Conservation (phyloP, 1,140 invertebrate genomes). For the Sarcophaga bullata region DNA sequence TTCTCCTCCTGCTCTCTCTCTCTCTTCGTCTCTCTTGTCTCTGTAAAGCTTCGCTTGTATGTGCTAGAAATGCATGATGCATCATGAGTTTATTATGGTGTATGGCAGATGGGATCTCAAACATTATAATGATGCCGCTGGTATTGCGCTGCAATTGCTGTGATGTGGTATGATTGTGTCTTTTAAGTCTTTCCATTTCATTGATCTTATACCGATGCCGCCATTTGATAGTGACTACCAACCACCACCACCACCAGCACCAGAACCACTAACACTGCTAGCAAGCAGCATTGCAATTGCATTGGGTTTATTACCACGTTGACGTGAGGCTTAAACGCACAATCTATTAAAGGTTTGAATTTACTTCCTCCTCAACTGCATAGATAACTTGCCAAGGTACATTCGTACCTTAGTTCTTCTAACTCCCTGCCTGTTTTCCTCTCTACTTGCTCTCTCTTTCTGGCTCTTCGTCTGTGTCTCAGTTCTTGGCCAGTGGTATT, state of each 20-base stretch:
- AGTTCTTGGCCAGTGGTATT: not conserved
- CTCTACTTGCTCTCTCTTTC: not conserved
- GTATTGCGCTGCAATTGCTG: not conserved
- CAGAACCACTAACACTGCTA: no score
- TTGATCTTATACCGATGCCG: constrained; percentile 29
- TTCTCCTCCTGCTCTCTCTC: not conserved
- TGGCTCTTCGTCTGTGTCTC: not conserved
- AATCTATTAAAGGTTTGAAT: not conserved
- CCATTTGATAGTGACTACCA: constrained; percentile 9
- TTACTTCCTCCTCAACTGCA: no score
- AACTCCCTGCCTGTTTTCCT: not conserved
- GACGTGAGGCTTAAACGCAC: not conserved
- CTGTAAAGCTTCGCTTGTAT: not conserved
- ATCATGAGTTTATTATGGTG: not conserved
- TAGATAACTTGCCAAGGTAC: no score
- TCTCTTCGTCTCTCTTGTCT: not conserved
- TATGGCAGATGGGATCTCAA: not conserved
- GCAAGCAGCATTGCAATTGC: no score
- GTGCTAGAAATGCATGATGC: not conserved
- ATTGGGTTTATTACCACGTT: not conserved
- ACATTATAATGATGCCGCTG: not conserved
- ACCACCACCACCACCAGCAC: not conserved
- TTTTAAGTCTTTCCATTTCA: constrained; percentile 38
- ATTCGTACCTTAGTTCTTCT: no score
- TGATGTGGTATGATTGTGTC: constrained; percentile 31